Evolutionary conservation across 2,888 invertebrate species (phyloP), one percentile per base, ranked within the genome.

Genomic region (Spisula solida): DNA sequence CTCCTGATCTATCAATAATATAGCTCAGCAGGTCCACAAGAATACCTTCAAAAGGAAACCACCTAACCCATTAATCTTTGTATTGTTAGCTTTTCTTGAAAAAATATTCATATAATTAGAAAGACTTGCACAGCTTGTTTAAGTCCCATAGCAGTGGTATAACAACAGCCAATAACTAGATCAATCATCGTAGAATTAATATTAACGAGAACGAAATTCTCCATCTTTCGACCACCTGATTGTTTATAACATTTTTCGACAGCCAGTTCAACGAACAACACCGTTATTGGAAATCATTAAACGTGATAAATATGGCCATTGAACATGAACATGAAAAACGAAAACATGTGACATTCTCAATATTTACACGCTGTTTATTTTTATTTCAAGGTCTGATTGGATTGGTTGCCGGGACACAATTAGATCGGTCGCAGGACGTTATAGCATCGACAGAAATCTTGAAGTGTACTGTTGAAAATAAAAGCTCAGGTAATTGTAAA

Each of bases 361-460:
- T 75, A 34, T 18, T 75, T 34, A 31, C n/a, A 12, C 31, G 12
- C 34, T 75, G 75, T 75, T 75, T 75, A 34, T 75, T 5, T 41
- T 75, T 75, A 75, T 25, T 34, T 75, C 75, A 12, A 75, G 75
- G 75, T 34, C 31, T 5, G 16, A 75, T 75, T 34, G 16, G 75
- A 31, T 75, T 75, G 75, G 75, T 75, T 14, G 18, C 12, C 18
- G 34, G 18, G 25, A 31, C 75, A 34, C 34, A 41, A 41, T 41
- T 41, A 41, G 41, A 41, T 41, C 41, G 41, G 41, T 41, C 41
- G 41, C 41, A 41, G 41, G 41, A 41, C 41, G 41, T 41, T 41
- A 41, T 34, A 75, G 34, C 75, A 75, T 75, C 31, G 18, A 31
- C 75, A 75, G 75, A 34, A 75, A 75, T 75, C 75, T 75, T 75